Percentiles rank a stretch among this genome's conserved stretches.
phyloP scores from a whole-genome alignment of 1,140 invertebrate genomes.

The Meloidogyne floridensis region DNA sequence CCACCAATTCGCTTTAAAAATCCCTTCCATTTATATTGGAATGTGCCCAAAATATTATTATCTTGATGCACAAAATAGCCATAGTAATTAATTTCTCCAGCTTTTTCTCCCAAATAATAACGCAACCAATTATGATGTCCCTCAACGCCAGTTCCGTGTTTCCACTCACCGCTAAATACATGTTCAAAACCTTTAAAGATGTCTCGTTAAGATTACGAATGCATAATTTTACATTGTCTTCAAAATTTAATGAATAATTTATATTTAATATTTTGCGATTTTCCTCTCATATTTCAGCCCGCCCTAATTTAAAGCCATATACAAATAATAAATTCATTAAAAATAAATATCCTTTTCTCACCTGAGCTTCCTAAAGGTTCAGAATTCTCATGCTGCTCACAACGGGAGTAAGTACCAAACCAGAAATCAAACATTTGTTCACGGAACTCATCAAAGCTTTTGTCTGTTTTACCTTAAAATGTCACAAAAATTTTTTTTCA shows the following conservation, averaged over 20 bases:
- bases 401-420: conserved; percentile 16
- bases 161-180: conserved; percentile 65
- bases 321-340: too few species aligned
- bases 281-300: too few species aligned
- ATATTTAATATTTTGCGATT: too few species aligned
- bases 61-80: conserved; percentile 65
- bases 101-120: conserved; percentile 68
- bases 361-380: conserved; percentile 24
- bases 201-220: too few species aligned
- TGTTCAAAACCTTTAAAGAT: background rate
- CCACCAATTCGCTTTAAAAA: conserved; percentile 37
- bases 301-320: too few species aligned
- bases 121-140: conserved; percentile 70
- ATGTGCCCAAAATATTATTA: conserved; percentile 28
- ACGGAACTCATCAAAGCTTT: conserved; percentile 1
- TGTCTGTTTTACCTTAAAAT: conserved; percentile 6
- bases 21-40: conserved; percentile 30
- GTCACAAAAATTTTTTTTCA: too few species aligned
- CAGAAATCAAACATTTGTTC: conserved; percentile 13
- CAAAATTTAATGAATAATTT: too few species aligned
- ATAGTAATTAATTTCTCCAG: conserved; percentile 68
- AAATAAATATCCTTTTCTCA: background rate
- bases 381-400: conserved; percentile 10
- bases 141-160: conserved; percentile 61
- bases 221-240: too few species aligned